Evolutionary conservation across 2,113 vertebrate species (phyloP).

Genomic region (Pithys albifrons): DNA sequence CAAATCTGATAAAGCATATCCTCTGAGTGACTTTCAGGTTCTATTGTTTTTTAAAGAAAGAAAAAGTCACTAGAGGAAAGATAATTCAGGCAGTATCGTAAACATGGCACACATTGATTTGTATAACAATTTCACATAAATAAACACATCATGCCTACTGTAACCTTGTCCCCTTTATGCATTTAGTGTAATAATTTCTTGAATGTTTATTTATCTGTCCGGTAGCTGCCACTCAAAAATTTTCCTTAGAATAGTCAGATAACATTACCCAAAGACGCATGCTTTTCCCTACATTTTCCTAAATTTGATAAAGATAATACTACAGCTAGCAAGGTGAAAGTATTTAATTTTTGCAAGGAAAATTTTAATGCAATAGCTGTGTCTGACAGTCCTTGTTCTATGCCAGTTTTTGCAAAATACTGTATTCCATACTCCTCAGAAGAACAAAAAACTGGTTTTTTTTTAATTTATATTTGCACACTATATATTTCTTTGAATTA

Average conservation of each 20-base stretch:
- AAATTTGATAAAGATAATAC: background rate
- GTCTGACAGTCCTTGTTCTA: background rate
- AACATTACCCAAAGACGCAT: background rate
- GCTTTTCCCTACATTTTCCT: background rate
- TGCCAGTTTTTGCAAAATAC: background rate
- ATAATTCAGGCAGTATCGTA: background rate
- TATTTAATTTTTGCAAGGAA: conserved; percentile 8
- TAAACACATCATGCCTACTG: background rate
- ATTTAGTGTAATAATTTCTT: background rate
- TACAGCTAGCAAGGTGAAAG: background rate
- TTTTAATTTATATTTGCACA: background rate
- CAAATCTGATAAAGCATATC: background rate
- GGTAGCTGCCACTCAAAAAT: background rate
- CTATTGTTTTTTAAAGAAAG: background rate
- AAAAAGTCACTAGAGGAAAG: background rate
- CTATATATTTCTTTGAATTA: background rate
- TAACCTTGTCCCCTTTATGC: background rate
- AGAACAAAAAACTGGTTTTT: background rate
- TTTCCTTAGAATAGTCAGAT: background rate
- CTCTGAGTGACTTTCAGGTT: background rate
- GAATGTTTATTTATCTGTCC: background rate
- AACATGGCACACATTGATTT: background rate
- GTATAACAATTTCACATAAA: background rate
- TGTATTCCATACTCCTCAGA: background rate
- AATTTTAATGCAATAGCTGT: background rate